Evolutionary conservation across 1,140 invertebrate species (phyloP).

Genomic region (Lucilia sericata): DNA sequence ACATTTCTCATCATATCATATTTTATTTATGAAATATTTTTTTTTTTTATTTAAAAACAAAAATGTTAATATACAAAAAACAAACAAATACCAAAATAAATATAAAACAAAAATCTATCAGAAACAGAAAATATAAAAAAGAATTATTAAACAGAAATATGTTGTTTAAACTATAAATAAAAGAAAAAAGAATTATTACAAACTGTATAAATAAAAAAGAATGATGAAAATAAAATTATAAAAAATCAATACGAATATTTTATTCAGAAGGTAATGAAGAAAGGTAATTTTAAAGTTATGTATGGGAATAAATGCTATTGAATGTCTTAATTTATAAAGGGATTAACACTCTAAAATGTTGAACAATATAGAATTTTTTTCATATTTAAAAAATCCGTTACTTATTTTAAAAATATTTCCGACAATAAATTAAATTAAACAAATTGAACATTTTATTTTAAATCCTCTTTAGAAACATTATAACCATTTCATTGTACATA

Average conservation of each 20-base stretch:
- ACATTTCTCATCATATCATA: too few species aligned
- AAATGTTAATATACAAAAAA: neutral
- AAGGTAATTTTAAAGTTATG: neutral
- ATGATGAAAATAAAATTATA: neutral
- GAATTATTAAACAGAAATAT: neutral
- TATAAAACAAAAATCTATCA: neutral
- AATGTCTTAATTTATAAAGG: too few species aligned
- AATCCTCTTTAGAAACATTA: too few species aligned
- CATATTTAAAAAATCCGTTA: too few species aligned
- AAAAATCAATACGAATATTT: neutral
- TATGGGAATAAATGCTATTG: too few species aligned
- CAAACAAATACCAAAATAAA: neutral
- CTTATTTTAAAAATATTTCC: too few species aligned
- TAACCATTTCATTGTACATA: too few species aligned
- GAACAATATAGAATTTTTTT: too few species aligned
- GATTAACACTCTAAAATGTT: too few species aligned
- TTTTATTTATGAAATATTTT: neutral
- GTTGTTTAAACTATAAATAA: neutral
- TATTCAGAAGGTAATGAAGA: neutral
- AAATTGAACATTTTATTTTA: too few species aligned
- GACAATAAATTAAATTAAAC: too few species aligned
- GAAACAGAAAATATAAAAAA: neutral
- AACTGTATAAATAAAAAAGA: slow-evolving; percentile 1
- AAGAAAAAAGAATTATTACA: neutral
- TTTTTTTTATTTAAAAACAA: neutral